Evolutionary conservation across 1,140 invertebrate genomes (phyloP), one percentile per base, ranked within the genome.

Genomic region (Odontomachus brunneus): DNA sequence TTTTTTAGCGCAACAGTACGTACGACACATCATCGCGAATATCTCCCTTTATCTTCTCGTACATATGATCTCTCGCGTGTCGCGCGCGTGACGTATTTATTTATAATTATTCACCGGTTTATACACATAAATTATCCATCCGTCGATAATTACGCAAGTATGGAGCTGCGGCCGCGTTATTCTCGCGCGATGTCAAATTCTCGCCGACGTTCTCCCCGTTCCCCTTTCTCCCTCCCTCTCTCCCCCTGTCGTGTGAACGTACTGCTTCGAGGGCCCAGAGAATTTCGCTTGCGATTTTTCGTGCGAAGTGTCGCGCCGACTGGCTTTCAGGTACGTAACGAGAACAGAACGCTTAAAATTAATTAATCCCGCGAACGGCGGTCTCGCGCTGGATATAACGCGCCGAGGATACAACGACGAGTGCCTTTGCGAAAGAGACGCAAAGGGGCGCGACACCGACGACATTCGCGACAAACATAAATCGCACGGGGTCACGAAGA

Each of bases 271-370:
- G 51, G 60, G 67, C 38, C 44, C 38, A 59, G 26, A 55, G 49
- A 84, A 84, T 86, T 84, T 87, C 72, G 57, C n/a, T 84, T 7
- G 29, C 38, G 14, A 17, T 48, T 60, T 69, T 62, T 24, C n/a
- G 49, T 59, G 60, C 62, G 65, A 86, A 69, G 57, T 19, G 67
- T 72, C 76, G 69, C 65, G 67, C 85, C 87, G 85, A 88, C 91
- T 92, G 91, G 90, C 90, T 92, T 90, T 93, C 91, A 92, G 91
- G 92, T 92, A 92, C 91, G 85, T 80, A 80, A 85, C 72, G 38
- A 44, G 38, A 88, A 84, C 80, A 55, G 66, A 78, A 88, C 55
- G 76, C 78, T 84, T 88, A 44, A 83, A 87, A 87, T 86, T 73
- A 87, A 87, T 85, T 78, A 72, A 71, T 65, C 24, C n/a, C 80